Evolutionary conservation across 2,888 invertebrate species (phyloP).

Genomic region (Oligia strigilis): DNA sequence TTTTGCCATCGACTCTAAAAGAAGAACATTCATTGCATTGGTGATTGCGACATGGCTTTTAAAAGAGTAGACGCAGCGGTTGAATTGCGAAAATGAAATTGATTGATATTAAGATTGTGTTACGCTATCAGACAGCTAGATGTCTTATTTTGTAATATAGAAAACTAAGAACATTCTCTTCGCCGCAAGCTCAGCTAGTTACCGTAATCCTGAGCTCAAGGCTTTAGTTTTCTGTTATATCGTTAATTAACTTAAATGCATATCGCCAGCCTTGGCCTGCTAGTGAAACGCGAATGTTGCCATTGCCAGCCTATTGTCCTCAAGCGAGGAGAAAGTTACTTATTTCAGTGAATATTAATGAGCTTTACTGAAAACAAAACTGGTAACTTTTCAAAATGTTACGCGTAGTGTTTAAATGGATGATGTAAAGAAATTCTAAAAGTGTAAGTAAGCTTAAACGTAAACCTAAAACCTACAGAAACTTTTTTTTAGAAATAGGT

Average conservation of each 20-base stretch:
- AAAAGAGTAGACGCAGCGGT: neutral
- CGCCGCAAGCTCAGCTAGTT: conserved; percentile 10
- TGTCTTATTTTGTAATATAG: conserved; percentile 6
- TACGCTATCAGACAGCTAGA: neutral
- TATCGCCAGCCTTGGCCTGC: conserved; percentile 52
- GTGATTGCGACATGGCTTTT: neutral
- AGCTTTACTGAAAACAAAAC: conserved; percentile 62
- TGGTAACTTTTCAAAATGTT: conserved; percentile 56
- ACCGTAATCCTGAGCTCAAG: conserved; percentile 37
- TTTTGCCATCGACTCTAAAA: neutral
- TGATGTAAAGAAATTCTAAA: conserved; percentile 13
- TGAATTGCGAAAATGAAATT: neutral
- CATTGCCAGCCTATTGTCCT: conserved; percentile 55
- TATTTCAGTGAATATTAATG: conserved; percentile 64
- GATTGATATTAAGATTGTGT: neutral
- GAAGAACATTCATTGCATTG: neutral
- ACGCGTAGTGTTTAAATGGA: conserved; percentile 31
- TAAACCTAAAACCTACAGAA: neutral
- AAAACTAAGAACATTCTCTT: conserved; percentile 19
- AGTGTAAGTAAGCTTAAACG: neutral
- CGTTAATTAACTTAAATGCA: conserved; percentile 43
- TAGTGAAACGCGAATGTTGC: conserved; percentile 54
- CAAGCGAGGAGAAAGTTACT: conserved; percentile 57
- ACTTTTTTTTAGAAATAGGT: conserved; percentile 5
- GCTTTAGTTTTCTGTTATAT: conserved; percentile 44